Evolutionary conservation across 2,797 vertebrate species (phyloP), one percentile per base, ranked within the genome.

Genomic region (Poecilia velifera): DNA sequence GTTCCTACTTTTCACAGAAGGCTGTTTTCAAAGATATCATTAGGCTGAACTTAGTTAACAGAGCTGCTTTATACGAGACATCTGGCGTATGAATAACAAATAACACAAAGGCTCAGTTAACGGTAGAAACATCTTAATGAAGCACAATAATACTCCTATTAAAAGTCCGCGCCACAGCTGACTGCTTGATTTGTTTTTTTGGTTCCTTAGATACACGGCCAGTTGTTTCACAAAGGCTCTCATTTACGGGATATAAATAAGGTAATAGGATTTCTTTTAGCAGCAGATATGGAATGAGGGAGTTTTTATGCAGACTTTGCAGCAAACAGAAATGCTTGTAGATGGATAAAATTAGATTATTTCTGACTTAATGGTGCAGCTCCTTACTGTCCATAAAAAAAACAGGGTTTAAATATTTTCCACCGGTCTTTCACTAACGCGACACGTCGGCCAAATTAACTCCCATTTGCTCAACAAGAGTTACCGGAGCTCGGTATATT

Each of bases 151-250:
- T 91, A 84, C 83, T 78, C 88, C 87, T 91, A 87, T 93, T 91
- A 91, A 91, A 93, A 91, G 82, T 88, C 88, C 80, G 83, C 76
- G 88, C 90, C 90, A 76, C 94, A 91, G 91, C 92, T 88, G 93
- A 88, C 84, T 84, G 80, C 76, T 78, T 91, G 92, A 94, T 92
- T 90, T 89, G 81, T 91, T 90, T 87, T 71, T 92, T 92, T 88
- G 86, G 90, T 93, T 93, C 91, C 88, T 87, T 70, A 49, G 87
- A 87, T 90, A 82, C 92, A 70, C 84, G 92, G 87, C 84, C 85
- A 70, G 83, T 62, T 28, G 47, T 83, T 80, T 86, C 84, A 92
- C 90, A 93, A 90, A 91, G 90, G 81, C 80, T 51, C 73, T 85
- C 79, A 89, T 89, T 92, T 89, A 90, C 80, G 68, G 76, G 81